phyloP scores from a whole-genome alignment of 1,140 invertebrate genomes.

The Lethocerus indicus region DNA sequence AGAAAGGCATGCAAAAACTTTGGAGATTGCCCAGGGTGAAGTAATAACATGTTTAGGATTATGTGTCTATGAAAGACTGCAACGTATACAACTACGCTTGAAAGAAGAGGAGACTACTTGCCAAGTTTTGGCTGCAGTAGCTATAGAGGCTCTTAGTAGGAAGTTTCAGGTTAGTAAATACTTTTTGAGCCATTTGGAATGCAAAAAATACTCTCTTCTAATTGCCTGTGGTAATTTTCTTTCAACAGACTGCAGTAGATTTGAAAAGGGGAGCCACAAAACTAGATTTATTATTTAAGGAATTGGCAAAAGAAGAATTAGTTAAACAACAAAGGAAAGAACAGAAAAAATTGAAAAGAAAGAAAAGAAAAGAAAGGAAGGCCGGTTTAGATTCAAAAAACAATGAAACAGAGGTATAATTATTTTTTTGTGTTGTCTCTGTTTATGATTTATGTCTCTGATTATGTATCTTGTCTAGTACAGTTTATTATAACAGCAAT shows the following conservation, averaged over 20 bases:
- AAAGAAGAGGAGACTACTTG: conserved; percentile 81
- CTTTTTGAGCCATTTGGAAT: not conserved
- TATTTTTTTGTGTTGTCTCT: too few species aligned
- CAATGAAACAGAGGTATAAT: conserved; percentile 22
- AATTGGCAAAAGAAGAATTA: conserved; percentile 66
- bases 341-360: conserved; percentile 67
- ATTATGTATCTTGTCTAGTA: too few species aligned
- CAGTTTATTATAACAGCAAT: too few species aligned
- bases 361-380: conserved; percentile 57
- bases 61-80: conserved; percentile 74
- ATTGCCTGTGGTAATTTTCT: not conserved
- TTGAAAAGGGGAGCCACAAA: conserved; percentile 75
- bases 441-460: too few species aligned
- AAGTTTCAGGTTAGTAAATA: conserved; percentile 51
- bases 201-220: not conserved
- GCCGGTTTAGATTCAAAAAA: conserved; percentile 33
- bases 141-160: conserved; percentile 65
- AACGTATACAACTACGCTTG: conserved; percentile 66
- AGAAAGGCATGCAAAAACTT: conserved; percentile 82
- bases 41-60: conserved; percentile 83
- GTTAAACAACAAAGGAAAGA: conserved; percentile 67
- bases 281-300: conserved; percentile 61
- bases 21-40: conserved; percentile 91
- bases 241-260: conserved; percentile 58
- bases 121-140: conserved; percentile 75